Evolutionary conservation across 2,888 invertebrate genomes (phyloP).

Genomic region (Lasius platythorax): DNA sequence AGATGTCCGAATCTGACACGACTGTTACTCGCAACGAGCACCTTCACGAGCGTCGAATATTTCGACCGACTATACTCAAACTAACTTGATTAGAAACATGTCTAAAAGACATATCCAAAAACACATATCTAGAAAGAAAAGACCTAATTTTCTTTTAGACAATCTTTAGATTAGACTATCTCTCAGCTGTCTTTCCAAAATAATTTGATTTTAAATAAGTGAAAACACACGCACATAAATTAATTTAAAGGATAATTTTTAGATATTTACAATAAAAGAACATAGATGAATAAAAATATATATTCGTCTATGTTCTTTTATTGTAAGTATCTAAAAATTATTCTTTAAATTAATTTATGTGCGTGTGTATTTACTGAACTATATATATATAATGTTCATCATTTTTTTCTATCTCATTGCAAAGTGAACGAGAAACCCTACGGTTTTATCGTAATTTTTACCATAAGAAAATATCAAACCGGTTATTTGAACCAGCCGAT

Average conservation of each 20-base stretch:
- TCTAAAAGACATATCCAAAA: neutral
- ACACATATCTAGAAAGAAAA: neutral
- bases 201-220: neutral
- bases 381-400: neutral
- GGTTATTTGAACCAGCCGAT: neutral
- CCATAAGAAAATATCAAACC: slow-evolving; percentile 8
- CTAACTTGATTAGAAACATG: neutral
- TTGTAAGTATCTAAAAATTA: too few species aligned
- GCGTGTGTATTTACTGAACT: too few species aligned
- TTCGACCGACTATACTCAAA: neutral
- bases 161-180: neutral
- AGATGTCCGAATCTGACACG: slow-evolving; percentile 16
- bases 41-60: neutral
- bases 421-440: slow-evolving; percentile 10
- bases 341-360: too few species aligned
- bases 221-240: neutral
- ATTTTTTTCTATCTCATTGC: neutral
- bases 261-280: neutral
- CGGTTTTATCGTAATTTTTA: neutral
- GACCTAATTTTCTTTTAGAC: neutral
- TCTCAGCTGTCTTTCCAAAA: neutral
- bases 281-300: neutral
- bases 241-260: neutral
- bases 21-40: neutral
- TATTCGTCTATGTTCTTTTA: too few species aligned